Base-by-base conservation (phyloP, 92 coral and sea anemone genomes). In the Epizoanthus scotinus region DNA sequence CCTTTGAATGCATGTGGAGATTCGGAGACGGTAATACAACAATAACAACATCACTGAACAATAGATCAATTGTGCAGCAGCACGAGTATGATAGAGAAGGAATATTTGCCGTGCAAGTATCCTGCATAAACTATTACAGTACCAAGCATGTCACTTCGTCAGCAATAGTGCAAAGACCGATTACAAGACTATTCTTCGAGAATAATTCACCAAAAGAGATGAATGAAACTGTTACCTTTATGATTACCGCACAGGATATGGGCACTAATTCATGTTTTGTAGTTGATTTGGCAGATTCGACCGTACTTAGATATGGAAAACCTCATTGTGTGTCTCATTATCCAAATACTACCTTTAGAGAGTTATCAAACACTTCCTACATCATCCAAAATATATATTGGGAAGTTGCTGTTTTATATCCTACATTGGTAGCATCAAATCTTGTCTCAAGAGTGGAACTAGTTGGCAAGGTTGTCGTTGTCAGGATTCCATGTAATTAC, bases 241-340 rank as follows among this genome's bases (percentile, higher is more conserved):
- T n/a, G 22, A 63, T 85, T 28, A 53, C 84, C 19, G 74, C 89
- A 18, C 42, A 63, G 0, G 83, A 88, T 17, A 78, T 28, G 55
- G 91, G 91, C 31, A 88, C 91, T 18, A 83, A 88, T 57, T 88
- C 91, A 3, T 88, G 91, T 36, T 84, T 65, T 40, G 62, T 78
- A 15, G 21, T 81, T 21, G n/a, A 42, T 22, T 56, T 85, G 22
- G 91, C 89, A 8, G 89, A 88, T 74, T 88, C 89, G 17, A 79
- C 86, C 21, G 62, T 82, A 9, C 13, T 63, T 6, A 89, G 84
- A 0, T 84, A 60, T 81, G 91, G 91, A 13, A 78, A 81, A 83
- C 61, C n/a, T 12, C 66, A 81, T 60, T 88, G 91, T 44, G 26
- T 52, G 24, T 2, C 74, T 21, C 71, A 55, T 52, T 70, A 73